These are phyloP conservation scores for Rhinophrynus dorsalis DNA, from an alignment of 2,797 vertebrate species.

Conservation along the genomic window DNA sequence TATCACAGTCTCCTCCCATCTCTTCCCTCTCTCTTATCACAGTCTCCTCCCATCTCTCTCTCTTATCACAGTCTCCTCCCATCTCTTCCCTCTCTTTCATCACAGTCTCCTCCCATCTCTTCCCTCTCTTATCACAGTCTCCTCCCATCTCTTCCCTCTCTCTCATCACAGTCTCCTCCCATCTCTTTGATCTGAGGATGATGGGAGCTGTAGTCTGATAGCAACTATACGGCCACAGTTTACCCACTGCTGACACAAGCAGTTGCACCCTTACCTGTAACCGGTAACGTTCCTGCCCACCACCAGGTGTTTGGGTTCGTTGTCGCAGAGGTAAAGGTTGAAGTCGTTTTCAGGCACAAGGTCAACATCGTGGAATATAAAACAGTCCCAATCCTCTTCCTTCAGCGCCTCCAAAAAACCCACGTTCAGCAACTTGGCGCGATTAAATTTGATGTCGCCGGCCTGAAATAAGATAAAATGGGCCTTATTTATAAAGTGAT, in stretches of 20 bases:
- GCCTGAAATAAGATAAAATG: slow-evolving; percentile 66
- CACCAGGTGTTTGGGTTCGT: slow-evolving; percentile 91
- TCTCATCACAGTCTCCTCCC: too few species aligned
- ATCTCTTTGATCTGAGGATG: not conserved
- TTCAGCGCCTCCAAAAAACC: slow-evolving; percentile 93
- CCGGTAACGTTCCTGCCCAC: slow-evolving; percentile 94
- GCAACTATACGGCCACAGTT: not conserved
- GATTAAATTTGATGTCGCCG: slow-evolving; percentile 86
- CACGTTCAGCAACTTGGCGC: slow-evolving; percentile 92
- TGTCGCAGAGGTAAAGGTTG: slow-evolving; percentile 86
- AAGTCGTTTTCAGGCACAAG: slow-evolving; percentile 93
- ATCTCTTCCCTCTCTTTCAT: too few species aligned
- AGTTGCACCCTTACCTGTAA: slow-evolving; percentile 79
- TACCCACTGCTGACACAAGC: not conserved
- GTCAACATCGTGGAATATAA: slow-evolving; percentile 96
- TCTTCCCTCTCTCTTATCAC: too few species aligned
- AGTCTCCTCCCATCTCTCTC: too few species aligned
- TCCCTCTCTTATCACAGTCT: too few species aligned
- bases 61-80: too few species aligned
- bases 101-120: too few species aligned
- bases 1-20: too few species aligned
- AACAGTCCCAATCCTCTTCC: slow-evolving; percentile 90
- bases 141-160: too few species aligned
- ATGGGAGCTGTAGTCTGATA: not conserved
- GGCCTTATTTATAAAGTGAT: too few species aligned